Evolutionary conservation across 2,888 invertebrate species (phyloP), one percentile per base, ranked within the genome.

Genomic region (Parthenolecanium corni): DNA sequence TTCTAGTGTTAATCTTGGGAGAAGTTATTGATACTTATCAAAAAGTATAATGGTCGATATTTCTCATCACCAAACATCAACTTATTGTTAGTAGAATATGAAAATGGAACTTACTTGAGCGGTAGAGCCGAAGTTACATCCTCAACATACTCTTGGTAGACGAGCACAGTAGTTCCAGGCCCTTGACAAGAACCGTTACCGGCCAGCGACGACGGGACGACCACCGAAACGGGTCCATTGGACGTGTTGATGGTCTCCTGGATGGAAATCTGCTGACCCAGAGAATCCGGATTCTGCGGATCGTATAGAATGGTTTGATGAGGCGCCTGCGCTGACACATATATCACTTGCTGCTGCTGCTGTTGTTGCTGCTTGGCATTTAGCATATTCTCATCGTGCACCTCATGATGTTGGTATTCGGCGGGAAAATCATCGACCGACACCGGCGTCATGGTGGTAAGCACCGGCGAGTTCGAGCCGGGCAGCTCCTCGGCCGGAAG

Each of bases 381-480:
- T 5, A 52, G 42, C 40, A 24, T 23, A 31, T 24, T 24, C n/a
- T 52, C 53, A 38, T 53, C 47, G 14, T 53, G 46, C 21, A 24
- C 46, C 14, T 47, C 63, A 18, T 70, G 70, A 24, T 69, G 67
- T 36, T 69, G 67, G 62, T 69, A 67, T 49, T 69, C 68, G 40
- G 65, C 65, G 18, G 67, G 62, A 25, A 66, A 68, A 18, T 68
- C 69, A 25, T 65, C 68, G 31, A 88, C 87, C 71, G 86, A 88
- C 68, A 89, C 89, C 64, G 89, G 88, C 66, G 88, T 89, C 89
- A 89, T 89, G 71, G 88, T 89, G 68, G 88, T 86, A 68, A 89
- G 78, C 67, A 85, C 81, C 69, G 84, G 85, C 69, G 81, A 84
- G 36, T 52, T 54, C 14, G 63, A 63, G 16, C 24, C 42, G 9